phyloP scores from a whole-genome alignment of 2,113 vertebrate species.

The Centropristis striata region DNA sequence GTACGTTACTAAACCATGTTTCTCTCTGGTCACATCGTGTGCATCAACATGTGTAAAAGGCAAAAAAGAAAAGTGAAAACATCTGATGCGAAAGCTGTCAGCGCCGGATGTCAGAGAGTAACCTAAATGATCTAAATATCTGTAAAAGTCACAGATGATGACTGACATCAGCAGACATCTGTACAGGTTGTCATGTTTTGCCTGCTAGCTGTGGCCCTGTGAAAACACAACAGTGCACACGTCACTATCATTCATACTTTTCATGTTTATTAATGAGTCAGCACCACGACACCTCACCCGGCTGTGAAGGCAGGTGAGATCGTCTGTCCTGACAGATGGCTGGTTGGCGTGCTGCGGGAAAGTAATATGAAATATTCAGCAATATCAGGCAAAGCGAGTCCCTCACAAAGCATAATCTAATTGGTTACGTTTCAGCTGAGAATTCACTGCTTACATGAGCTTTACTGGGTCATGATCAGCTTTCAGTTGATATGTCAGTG shows the following conservation, averaged over 20 bases:
- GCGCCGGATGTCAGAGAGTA: background rate
- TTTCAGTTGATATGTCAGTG: background rate
- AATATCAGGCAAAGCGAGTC: background rate
- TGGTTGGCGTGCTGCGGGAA: background rate
- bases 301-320: constrained; percentile 7
- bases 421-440: background rate
- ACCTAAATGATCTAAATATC: background rate
- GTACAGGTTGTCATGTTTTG: background rate
- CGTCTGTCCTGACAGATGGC: constrained; percentile 22
- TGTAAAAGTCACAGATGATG: background rate
- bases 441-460: background rate
- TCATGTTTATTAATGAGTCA: constrained; percentile 8
- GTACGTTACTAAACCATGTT: background rate
- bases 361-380: background rate
- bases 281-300: background rate
- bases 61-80: background rate
- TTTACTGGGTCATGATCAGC: background rate
- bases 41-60: background rate
- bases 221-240: background rate
- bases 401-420: too few species aligned
- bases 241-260: background rate
- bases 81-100: background rate
- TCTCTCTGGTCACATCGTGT: background rate
- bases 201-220: background rate
- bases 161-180: background rate